Conservation (phyloP, 1,140 invertebrate species). For the Uloborus diversus region DNA sequence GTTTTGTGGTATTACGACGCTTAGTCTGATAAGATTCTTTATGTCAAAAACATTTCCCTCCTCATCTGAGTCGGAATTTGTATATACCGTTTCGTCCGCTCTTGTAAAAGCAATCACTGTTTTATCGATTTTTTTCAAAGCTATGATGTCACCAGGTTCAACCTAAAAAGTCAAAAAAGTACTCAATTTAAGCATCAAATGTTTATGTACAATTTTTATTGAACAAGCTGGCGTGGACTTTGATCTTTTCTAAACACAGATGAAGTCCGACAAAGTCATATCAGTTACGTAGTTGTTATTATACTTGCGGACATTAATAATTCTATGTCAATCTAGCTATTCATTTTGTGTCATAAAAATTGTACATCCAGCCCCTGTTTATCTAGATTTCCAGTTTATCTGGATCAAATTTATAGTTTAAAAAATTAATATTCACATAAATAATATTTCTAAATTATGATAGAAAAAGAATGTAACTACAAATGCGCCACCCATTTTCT, state of each 20-base stretch:
- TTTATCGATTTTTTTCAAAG: background rate
- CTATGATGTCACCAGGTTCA: slow-evolving; percentile 3
- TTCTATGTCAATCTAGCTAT: background rate
- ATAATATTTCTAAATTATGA: too few species aligned
- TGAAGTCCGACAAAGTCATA: background rate
- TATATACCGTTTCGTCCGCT: background rate
- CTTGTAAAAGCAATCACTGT: background rate
- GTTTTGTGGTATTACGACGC: background rate
- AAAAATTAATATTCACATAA: too few species aligned
- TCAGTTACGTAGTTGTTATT: background rate
- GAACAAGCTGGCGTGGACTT: background rate
- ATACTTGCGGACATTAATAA: background rate
- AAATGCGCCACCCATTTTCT: too few species aligned
- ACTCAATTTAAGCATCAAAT: background rate
- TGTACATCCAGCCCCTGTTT: too few species aligned
- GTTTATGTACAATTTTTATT: background rate
- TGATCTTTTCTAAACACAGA: background rate
- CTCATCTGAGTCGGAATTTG: background rate
- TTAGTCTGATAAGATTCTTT: background rate
- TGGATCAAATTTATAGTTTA: too few species aligned
- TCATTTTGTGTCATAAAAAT: too few species aligned
- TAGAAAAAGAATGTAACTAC: too few species aligned
- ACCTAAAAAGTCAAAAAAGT: background rate
- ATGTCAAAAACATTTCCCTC: background rate
- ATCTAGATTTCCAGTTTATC: too few species aligned